Percentiles rank a stretch among this genome's conserved stretches.
Evolutionary conservation across 2,888 invertebrate genomes (phyloP).

Genomic region (Sympetrum striolatum): DNA sequence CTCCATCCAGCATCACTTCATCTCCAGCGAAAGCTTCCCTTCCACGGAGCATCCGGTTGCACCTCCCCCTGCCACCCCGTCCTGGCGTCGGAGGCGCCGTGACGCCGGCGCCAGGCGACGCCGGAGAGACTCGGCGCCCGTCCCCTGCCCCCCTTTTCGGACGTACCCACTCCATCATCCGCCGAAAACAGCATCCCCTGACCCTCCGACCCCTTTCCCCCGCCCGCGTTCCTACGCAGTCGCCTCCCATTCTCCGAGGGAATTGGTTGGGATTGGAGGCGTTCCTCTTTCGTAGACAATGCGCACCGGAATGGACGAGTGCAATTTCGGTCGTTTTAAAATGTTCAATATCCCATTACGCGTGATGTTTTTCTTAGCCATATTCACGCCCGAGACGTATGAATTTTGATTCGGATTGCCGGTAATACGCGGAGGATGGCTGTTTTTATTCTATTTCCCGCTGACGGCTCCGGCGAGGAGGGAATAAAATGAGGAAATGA

Average conservation of each 20-base stretch:
- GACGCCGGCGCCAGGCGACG: constrained; percentile 40
- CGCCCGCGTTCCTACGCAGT: constrained; percentile 13
- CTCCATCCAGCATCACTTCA: neutral
- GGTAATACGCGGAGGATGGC: neutral
- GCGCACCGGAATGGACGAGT: neutral
- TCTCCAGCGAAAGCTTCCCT: neutral
- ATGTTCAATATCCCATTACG: neutral
- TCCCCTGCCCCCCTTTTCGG: neutral
- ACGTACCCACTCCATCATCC: neutral
- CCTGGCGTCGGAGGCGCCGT: constrained; percentile 36
- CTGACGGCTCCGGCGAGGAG: neutral
- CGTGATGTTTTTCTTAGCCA: neutral
- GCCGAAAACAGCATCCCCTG: constrained; percentile 11
- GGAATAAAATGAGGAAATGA: too few species aligned
- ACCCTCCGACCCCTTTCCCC: neutral
- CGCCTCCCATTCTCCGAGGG: neutral
- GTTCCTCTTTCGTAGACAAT: neutral
- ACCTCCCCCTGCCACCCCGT: neutral
- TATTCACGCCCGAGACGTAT: neutral
- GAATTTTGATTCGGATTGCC: neutral
- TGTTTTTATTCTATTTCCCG: neutral
- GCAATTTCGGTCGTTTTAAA: neutral
- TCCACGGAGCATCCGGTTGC: constrained; percentile 29
- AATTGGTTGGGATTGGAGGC: constrained; percentile 22
- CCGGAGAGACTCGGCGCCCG: constrained; percentile 38